Evolutionary conservation across 2,797 vertebrate species (phyloP).

Genomic region (Clarias fuscus): DNA sequence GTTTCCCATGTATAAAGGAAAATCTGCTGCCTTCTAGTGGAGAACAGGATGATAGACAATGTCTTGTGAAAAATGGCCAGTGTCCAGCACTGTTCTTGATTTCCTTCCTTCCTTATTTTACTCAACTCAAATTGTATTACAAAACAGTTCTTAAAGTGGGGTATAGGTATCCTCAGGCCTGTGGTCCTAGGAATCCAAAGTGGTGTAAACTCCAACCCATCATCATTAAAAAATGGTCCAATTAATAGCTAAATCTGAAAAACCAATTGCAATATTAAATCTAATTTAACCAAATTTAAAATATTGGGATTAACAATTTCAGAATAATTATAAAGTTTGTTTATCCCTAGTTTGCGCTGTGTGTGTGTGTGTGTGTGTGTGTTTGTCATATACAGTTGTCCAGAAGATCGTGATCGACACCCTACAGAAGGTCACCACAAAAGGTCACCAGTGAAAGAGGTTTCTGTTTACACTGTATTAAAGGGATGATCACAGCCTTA

Average conservation of each 20-base stretch:
- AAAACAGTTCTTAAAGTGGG: not conserved
- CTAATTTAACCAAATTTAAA: not conserved
- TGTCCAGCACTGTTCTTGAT: not conserved
- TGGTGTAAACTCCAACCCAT: not conserved
- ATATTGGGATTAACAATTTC: not conserved
- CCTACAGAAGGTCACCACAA: too few species aligned
- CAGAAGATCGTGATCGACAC: too few species aligned
- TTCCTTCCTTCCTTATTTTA: not conserved
- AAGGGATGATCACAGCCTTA: not conserved
- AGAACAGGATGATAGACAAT: not conserved
- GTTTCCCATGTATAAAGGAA: not conserved
- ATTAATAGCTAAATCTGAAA: not conserved
- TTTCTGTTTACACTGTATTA: too few species aligned
- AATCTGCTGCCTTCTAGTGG: slow-evolving; percentile 38
- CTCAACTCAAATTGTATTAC: not conserved
- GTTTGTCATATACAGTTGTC: too few species aligned
- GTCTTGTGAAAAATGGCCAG: not conserved
- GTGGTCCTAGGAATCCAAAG: not conserved
- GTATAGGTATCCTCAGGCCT: not conserved
- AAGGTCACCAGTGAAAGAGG: too few species aligned
- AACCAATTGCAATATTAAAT: not conserved
- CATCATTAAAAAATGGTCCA: not conserved
- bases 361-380: too few species aligned
- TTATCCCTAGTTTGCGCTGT: not conserved
- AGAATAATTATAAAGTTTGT: not conserved